phyloP scores from a whole-genome alignment of 2,797 vertebrate genomes.

The Hipposideros larvatus region DNA sequence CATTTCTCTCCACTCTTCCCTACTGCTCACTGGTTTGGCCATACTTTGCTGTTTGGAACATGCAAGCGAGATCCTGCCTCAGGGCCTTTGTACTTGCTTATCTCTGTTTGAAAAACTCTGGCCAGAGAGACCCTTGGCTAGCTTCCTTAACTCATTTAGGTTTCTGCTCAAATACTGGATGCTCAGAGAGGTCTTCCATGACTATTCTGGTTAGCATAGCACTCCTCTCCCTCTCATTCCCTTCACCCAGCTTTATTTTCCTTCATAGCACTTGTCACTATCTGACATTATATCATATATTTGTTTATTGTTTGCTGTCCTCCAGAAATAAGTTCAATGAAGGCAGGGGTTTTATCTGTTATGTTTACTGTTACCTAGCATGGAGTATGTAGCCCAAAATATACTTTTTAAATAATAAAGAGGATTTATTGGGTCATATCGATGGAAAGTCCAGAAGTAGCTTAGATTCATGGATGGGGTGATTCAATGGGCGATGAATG shows the following conservation, averaged over 20 bases:
- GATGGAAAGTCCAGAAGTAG: not conserved
- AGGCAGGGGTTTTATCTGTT: not conserved
- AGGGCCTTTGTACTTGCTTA: not conserved
- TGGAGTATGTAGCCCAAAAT: not conserved
- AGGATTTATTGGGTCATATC: not conserved
- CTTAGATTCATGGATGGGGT: not conserved
- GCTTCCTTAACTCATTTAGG: not conserved
- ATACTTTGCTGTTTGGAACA: not conserved
- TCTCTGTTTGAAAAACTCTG: not conserved
- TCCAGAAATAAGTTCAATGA: not conserved
- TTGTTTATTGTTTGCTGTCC: not conserved
- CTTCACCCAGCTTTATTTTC: too few species aligned
- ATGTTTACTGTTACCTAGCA: not conserved
- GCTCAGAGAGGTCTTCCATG: not conserved
- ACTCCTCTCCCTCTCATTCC: too few species aligned
- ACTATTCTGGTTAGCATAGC: too few species aligned
- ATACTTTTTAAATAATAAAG: not conserved
- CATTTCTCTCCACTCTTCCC: not conserved
- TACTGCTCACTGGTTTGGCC: not conserved
- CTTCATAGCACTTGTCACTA: too few species aligned
- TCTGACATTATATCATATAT: not conserved
- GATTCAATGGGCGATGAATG: not conserved
- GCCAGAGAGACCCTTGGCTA: not conserved
- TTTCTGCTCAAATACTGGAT: not conserved
- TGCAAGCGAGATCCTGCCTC: not conserved